A percentile compares a stretch with the other conserved stretches of the same genome.
phyloP scores from a whole-genome alignment of 1,140 invertebrate genomes.

The Aphidius ervi region DNA sequence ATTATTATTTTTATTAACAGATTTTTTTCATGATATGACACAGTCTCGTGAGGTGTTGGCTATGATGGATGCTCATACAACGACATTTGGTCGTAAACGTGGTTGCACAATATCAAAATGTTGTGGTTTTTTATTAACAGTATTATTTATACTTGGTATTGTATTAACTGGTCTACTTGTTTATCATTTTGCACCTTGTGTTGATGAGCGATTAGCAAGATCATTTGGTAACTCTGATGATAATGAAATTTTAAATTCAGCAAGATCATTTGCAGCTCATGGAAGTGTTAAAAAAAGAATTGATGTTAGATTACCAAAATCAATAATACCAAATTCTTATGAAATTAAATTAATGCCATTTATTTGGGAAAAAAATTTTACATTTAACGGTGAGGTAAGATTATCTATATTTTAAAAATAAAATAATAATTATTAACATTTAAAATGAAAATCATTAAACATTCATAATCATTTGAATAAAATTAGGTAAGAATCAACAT shows the following conservation, averaged over 20 bases:
- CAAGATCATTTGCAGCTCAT: slow-evolving; percentile 44
- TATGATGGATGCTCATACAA: slow-evolving; percentile 47
- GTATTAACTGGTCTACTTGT: slow-evolving; percentile 63
- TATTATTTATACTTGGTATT: slow-evolving; percentile 54
- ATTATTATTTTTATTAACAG: slow-evolving; percentile 18
- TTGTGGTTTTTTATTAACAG: slow-evolving; percentile 49
- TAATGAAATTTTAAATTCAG: slow-evolving; percentile 40
- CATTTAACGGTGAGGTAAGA: slow-evolving; percentile 66
- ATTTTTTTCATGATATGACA: slow-evolving; percentile 39
- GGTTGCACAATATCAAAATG: slow-evolving; percentile 52
- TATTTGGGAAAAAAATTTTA: slow-evolving; percentile 70
- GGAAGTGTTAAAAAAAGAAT: slow-evolving; percentile 43
- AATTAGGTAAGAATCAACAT: slow-evolving; percentile 58
- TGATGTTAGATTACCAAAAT: slow-evolving; percentile 65
- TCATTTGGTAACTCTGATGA: slow-evolving; percentile 32
- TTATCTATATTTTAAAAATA: background rate
- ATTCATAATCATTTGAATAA: slow-evolving; percentile 4
- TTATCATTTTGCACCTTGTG: slow-evolving; percentile 65
- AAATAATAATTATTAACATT: background rate
- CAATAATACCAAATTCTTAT: slow-evolving; percentile 65
- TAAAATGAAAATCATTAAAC: background rate
- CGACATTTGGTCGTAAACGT: slow-evolving; percentile 45
- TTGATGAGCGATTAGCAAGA: slow-evolving; percentile 38
- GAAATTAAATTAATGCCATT: slow-evolving; percentile 67
- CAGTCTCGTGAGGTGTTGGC: slow-evolving; percentile 45